Evolutionary conservation across 2,888 invertebrate genomes (phyloP), one percentile per base, ranked within the genome.

Genomic region (Lacanobia oleracea): DNA sequence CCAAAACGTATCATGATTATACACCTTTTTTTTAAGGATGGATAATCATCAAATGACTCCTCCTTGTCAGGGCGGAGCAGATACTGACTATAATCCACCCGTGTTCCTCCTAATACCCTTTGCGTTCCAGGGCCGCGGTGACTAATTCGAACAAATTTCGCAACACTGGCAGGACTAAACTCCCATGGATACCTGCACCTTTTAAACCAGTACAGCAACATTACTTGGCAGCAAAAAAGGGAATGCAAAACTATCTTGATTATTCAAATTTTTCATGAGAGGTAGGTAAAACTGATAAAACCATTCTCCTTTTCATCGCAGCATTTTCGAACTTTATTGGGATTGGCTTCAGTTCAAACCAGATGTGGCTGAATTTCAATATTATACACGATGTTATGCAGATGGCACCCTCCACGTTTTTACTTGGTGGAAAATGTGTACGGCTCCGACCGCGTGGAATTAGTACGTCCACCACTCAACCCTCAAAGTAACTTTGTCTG

Each of bases 321-420:
- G 14, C 37, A 37, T 45, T 23, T 72, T 16, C n/a, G 6, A 8
- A 16, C 12, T 37, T 8, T 37, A 68, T 45, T 68, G 27, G 14
- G 0, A 43, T 68, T 48, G 60, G 74, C 60, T 70, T 16, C 27
- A 18, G 59, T 73, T 73, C 60, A 40, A 33, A 73, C 37, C 68
- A 53, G 51, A 43, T 68, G 72, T 43, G 51, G 0, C 43, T 14
- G 18, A 21, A 68, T 68, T 71, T 71, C 51, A 43, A 70, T 68
- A 71, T 68, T 71, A 53, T 33, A 43, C 51, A 43, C 12, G 4
- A 51, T 51, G 1, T 21, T 51, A 21, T 21, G 51, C 51, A 21
- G 21, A 21, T 51, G 51, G 51, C 43, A 43, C 9, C 27, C 9
- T 21, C 51, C 14, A 50, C 48, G 8, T 4, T 66, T 43, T 66